Percentiles rank a stretch among this genome's conserved stretches.
phyloP scores from a whole-genome alignment of 1,140 invertebrate species.

The Eriocheir sinensis region DNA sequence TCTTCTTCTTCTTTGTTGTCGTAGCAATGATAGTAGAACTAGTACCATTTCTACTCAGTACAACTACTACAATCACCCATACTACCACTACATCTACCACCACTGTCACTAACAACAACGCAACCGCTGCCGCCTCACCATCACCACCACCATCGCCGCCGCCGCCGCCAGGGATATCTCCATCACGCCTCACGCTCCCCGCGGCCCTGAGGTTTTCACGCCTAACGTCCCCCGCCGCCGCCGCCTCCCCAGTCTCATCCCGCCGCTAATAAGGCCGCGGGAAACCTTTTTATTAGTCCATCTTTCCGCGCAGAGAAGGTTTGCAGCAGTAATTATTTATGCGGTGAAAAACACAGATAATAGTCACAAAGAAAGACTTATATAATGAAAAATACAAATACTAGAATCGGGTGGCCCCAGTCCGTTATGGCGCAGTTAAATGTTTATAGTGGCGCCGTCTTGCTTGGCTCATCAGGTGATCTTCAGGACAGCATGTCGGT shows the following conservation, averaged over 20 bases:
- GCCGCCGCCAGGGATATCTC: neutral
- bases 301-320: neutral
- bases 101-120: neutral
- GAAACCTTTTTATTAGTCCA: neutral
- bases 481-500: no score
- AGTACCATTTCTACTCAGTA: no score
- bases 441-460: no score
- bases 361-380: no score
- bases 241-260: constrained; percentile 4
- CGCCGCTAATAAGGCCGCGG: neutral
- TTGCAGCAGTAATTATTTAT: no score
- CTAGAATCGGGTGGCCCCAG: no score
- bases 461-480: no score
- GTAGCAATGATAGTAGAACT: no score
- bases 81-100: neutral
- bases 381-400: no score
- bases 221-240: neutral
- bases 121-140: neutral
- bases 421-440: no score
- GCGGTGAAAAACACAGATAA: no score
- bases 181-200: neutral
- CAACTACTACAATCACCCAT: neutral
- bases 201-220: neutral
- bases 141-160: neutral
- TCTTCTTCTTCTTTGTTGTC: no score